Conservation (phyloP, 2,888 invertebrate genomes). For the Tortricodes alternella region DNA sequence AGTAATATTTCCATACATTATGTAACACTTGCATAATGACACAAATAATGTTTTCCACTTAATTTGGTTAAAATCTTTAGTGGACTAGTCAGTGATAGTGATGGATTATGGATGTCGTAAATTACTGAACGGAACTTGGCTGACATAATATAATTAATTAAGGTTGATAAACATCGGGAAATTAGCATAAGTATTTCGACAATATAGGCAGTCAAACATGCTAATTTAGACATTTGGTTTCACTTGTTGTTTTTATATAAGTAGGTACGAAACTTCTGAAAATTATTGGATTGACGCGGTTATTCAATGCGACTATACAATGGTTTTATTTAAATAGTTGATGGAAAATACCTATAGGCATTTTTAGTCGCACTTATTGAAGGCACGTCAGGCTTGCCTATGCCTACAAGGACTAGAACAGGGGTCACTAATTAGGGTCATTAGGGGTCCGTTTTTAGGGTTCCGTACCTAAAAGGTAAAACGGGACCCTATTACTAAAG, state of each 20-base stretch:
- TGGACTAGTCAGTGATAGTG: conserved; percentile 9
- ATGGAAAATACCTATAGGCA: too few species aligned
- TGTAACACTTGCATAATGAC: conserved; percentile 20
- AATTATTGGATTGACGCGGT: too few species aligned
- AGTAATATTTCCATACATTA: conserved; percentile 3
- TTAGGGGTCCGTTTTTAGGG: too few species aligned
- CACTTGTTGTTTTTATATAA: neutral
- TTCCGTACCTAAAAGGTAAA: too few species aligned
- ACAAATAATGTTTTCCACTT: conserved; percentile 16
- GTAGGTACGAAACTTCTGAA: neutral
- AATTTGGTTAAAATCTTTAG: conserved; percentile 24
- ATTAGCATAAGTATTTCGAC: conserved; percentile 21
- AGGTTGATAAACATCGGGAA: conserved; percentile 10
- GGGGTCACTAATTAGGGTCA: too few species aligned
- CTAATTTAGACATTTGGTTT: conserved; percentile 1
- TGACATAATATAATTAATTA: conserved; percentile 19
- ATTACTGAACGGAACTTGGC: conserved; percentile 7
- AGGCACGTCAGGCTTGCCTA: too few species aligned
- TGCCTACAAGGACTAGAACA: too few species aligned
- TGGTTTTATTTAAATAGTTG: too few species aligned
- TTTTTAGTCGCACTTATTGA: too few species aligned
- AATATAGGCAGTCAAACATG: conserved; percentile 1
- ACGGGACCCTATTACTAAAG: too few species aligned
- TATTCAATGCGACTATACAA: too few species aligned
- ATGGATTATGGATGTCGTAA: conserved; percentile 18